These are phyloP conservation scores for Cyaniris semiargus DNA, from an alignment of 2,888 invertebrate genomes.

Conservation along the genomic window DNA sequence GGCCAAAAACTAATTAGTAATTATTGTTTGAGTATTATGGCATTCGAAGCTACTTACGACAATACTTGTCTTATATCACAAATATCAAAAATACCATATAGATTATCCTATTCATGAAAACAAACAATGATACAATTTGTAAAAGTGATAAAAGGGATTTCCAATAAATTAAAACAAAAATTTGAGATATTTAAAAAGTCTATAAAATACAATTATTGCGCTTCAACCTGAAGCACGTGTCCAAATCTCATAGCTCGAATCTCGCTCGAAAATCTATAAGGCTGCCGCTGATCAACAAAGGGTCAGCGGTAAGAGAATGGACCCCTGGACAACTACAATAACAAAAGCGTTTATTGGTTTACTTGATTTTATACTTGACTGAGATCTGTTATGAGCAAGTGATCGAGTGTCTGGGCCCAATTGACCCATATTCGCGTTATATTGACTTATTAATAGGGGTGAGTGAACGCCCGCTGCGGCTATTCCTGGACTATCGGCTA, in stretches of 20 bases:
- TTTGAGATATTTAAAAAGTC: no score
- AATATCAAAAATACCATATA: background rate
- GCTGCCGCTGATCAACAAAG: no score
- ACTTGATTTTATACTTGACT: background rate
- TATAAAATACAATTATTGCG: no score
- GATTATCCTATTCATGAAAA: background rate
- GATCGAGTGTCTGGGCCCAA: conserved; percentile 12
- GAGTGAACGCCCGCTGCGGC: conserved; percentile 36
- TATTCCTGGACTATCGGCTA: conserved; percentile 6
- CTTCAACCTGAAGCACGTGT: no score
- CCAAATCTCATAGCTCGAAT: no score
- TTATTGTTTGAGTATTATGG: conserved; percentile 1
- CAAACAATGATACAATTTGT: background rate
- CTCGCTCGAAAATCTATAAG: no score
- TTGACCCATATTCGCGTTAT: conserved; percentile 37
- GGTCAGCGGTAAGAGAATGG: no score
- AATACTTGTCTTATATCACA: background rate
- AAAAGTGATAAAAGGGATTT: no score
- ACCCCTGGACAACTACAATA: background rate
- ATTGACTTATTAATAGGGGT: conserved; percentile 40
- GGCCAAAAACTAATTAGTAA: conserved; percentile 17
- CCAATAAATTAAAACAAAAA: no score
- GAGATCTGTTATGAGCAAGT: background rate
- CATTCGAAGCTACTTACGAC: background rate
- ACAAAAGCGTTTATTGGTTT: background rate